These are phyloP conservation scores for Sarcophilus harrisii DNA, from an alignment of 2,797 vertebrate genomes.

Conservation along the genomic window DNA sequence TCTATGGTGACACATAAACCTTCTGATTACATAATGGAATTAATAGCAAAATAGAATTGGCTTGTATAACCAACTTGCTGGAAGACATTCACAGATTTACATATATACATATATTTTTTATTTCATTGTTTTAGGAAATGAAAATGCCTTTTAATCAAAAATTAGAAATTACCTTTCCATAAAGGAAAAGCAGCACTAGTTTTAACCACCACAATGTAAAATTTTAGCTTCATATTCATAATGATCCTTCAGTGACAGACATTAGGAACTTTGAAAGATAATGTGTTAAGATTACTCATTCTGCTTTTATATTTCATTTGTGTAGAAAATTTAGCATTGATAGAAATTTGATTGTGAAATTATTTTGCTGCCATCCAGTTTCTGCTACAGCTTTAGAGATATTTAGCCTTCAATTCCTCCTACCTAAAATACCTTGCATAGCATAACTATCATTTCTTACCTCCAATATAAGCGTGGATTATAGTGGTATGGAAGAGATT, in stretches of 20 bases:
- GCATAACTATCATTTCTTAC: conserved; percentile 40
- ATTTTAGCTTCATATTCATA: conserved; percentile 26
- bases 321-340: conserved; percentile 3
- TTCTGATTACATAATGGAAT: background rate
- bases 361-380: conserved; percentile 43
- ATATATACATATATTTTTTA: background rate
- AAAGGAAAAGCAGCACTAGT: background rate
- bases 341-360: conserved; percentile 38
- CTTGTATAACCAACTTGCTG: background rate
- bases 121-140: background rate
- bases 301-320: conserved; percentile 37
- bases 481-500: conserved; percentile 21
- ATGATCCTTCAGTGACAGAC: conserved; percentile 23
- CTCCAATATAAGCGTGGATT: conserved; percentile 20
- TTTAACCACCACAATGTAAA: background rate
- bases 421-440: conserved; percentile 42
- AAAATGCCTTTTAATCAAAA: background rate
- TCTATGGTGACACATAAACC: background rate
- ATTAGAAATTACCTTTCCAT: background rate
- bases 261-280: conserved; percentile 40
- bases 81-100: background rate
- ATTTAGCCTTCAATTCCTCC: conserved; percentile 18
- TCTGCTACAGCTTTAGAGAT: conserved; percentile 50
- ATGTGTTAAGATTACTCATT: conserved; percentile 32
- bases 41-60: background rate